Percentiles rank a stretch among this genome's conserved stretches.
phyloP scores from a whole-genome alignment of 2,888 invertebrate genomes.

The Adineta ricciae region DNA sequence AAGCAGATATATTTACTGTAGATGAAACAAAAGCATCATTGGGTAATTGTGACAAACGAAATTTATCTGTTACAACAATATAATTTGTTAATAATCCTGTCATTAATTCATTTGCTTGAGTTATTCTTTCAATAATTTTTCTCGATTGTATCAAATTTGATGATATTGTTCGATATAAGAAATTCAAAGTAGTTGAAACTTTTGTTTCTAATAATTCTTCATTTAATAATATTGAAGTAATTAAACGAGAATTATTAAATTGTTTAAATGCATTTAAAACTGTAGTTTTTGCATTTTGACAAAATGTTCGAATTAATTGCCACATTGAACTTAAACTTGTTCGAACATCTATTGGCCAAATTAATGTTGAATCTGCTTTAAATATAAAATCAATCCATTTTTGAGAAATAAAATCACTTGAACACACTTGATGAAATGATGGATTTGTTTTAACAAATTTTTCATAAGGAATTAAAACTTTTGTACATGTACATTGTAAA shows the following conservation, averaged over 20 bases:
- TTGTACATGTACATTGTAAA: neutral
- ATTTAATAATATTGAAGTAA: neutral
- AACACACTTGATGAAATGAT: neutral
- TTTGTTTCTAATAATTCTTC: neutral
- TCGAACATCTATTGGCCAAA: neutral
- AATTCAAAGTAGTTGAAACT: neutral
- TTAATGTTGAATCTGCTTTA: neutral
- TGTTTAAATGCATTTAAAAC: neutral
- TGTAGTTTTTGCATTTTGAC: neutral
- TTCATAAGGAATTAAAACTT: neutral
- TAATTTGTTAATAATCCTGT: too few species aligned
- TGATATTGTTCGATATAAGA: neutral
- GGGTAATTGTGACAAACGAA: too few species aligned
- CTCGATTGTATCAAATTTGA: too few species aligned
- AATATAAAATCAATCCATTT: neutral
- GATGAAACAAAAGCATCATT: too few species aligned
- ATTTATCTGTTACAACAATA: too few species aligned
- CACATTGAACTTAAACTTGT: neutral
- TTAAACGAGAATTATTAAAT: neutral
- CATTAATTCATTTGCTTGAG: too few species aligned
- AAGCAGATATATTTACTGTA: neutral
- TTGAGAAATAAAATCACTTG: neutral
- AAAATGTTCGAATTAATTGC: neutral
- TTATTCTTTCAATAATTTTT: too few species aligned
- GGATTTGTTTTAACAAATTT: neutral